phyloP scores from a whole-genome alignment of 2,888 invertebrate species.

The Agrotis segetum region DNA sequence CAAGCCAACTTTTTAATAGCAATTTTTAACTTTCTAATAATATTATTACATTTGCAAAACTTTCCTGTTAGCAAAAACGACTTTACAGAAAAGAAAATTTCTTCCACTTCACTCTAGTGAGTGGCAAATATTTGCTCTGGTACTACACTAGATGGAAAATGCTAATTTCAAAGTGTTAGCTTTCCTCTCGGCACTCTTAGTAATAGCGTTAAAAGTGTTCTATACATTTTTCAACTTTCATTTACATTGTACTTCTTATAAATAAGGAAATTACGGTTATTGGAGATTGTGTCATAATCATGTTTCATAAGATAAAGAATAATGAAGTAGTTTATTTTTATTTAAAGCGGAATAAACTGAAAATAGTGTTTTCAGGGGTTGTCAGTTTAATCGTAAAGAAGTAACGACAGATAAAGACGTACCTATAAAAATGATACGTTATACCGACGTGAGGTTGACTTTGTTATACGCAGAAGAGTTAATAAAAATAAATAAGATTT shows the following conservation, averaged over 20 bases:
- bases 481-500: no score
- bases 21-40: background rate
- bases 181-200: constrained; percentile 37
- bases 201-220: constrained; percentile 33
- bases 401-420: no score
- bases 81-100: constrained; percentile 41
- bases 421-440: no score
- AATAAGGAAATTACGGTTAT: background rate
- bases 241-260: background rate
- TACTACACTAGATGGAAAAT: constrained; percentile 50
- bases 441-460: no score
- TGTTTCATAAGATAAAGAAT: no score
- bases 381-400: no score
- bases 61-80: constrained; percentile 30
- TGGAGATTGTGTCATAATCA: background rate
- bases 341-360: no score
- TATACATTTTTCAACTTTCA: constrained; percentile 11
- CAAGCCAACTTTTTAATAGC: background rate
- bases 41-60: background rate
- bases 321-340: no score
- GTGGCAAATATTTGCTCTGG: constrained; percentile 41
- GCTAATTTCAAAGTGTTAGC: constrained; percentile 54
- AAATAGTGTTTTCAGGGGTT: no score
- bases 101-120: constrained; percentile 24
- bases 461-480: no score